phyloP scores from a whole-genome alignment of 2,888 invertebrate species.

The Augiades crinisus region DNA sequence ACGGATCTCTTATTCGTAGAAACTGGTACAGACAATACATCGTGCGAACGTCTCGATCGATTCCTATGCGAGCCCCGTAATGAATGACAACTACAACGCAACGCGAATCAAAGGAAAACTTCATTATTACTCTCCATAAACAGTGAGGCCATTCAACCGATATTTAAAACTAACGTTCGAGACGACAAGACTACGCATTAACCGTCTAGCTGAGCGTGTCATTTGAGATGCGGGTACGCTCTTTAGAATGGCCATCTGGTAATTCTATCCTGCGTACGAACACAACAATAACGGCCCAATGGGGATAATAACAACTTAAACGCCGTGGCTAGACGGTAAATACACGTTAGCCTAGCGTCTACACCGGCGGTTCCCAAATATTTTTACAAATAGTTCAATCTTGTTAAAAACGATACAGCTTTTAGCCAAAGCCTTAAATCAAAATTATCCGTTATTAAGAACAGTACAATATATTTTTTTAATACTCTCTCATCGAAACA shows the following conservation, averaged over 20 bases:
- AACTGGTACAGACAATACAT: slow-evolving; percentile 48
- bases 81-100: slow-evolving; percentile 24
- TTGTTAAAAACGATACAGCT: too few relatives aligned
- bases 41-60: slow-evolving; percentile 42
- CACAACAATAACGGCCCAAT: slow-evolving; percentile 10
- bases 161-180: slow-evolving; percentile 19
- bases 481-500: too few relatives aligned
- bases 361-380: too few relatives aligned
- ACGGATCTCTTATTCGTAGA: slow-evolving; percentile 44
- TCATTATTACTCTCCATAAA: slow-evolving; percentile 24
- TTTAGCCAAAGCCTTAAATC: too few relatives aligned
- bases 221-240: slow-evolving; percentile 22
- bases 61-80: slow-evolving; percentile 26
- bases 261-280: slow-evolving; percentile 18
- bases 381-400: too few relatives aligned
- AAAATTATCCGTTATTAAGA: too few relatives aligned
- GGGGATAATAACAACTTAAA: slow-evolving; percentile 16
- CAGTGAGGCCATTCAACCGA: slow-evolving; percentile 25
- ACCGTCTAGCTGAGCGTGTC: slow-evolving; percentile 21
- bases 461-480: too few relatives aligned
- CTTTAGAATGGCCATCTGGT: slow-evolving; percentile 20
- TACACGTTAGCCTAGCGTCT: not conserved
- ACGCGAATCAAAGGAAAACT: slow-evolving; percentile 24
- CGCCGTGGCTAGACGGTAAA: not conserved
- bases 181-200: slow-evolving; percentile 9